phyloP scores from a whole-genome alignment of 2,888 invertebrate species.

The Pyrrhosoma nymphula region DNA sequence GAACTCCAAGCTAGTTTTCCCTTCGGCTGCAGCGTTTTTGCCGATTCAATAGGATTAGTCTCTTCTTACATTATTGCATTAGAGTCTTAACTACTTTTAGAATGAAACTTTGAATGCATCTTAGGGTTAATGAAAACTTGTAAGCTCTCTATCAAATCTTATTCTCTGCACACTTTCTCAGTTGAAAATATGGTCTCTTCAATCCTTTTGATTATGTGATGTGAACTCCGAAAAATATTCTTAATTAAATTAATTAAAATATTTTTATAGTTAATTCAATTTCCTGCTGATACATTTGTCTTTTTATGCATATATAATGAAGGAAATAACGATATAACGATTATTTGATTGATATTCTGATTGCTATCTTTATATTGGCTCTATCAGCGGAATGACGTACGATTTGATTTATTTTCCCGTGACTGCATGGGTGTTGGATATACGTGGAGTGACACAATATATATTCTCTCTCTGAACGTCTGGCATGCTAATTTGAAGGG shows the following conservation, averaged over 20 bases:
- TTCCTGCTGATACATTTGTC: not conserved
- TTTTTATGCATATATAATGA: not conserved
- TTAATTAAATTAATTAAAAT: not conserved
- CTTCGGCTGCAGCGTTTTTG: too few species aligned
- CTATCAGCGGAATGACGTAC: not conserved
- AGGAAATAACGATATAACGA: not conserved
- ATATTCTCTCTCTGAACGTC: conserved; percentile 37
- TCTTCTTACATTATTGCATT: not conserved
- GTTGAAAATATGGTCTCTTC: not conserved
- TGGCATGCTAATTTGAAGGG: conserved; percentile 44
- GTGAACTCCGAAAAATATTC: not conserved
- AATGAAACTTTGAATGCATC: not conserved
- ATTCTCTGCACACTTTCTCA: not conserved
- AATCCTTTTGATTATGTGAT: not conserved
- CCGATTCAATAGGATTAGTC: not conserved
- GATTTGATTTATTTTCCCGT: not conserved
- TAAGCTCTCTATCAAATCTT: too few species aligned
- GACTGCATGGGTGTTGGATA: not conserved
- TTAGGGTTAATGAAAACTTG: not conserved
- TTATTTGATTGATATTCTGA: not conserved
- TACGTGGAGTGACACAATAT: conserved; percentile 43
- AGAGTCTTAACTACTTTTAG: too few species aligned
- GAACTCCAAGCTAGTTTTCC: too few species aligned
- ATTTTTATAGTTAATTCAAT: not conserved
- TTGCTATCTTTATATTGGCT: not conserved